These are phyloP conservation scores for Carassius carassius DNA, from an alignment of 2,113 vertebrate genomes.

Conservation along the genomic window DNA sequence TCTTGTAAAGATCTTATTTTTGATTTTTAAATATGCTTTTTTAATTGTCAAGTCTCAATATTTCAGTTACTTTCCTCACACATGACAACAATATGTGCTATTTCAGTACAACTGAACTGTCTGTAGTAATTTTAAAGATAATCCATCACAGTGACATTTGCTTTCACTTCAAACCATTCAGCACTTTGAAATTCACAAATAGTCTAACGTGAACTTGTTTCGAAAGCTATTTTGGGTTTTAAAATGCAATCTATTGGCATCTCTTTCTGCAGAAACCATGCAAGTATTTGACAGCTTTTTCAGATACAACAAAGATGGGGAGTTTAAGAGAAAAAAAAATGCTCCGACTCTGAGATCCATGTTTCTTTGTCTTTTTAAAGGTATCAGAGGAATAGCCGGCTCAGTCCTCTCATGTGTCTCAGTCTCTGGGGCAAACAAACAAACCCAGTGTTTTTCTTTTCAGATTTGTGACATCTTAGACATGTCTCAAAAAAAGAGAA, in stretches of 20 bases:
- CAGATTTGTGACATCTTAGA: not conserved
- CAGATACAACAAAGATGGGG: not conserved
- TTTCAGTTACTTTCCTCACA: not conserved
- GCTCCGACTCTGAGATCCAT: not conserved
- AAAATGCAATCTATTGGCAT: not conserved
- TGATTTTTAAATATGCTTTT: not conserved
- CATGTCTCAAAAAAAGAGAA: not conserved
- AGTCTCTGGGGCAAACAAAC: conserved; percentile 2
- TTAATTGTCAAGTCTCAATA: not conserved
- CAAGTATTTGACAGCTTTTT: conserved; percentile 5
- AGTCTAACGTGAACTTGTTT: not conserved
- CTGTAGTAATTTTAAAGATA: not conserved
- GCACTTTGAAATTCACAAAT: conserved; percentile 4
- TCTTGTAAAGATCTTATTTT: not conserved
- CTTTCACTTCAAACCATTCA: conserved; percentile 4
- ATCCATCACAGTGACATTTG: not conserved
- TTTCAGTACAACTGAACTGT: not conserved
- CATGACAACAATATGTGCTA: not conserved
- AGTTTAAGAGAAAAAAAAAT: not conserved
- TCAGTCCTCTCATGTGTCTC: not conserved
- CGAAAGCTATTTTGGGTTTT: not conserved
- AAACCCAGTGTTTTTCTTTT: not conserved
- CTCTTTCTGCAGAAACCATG: not conserved
- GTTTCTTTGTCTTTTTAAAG: conserved; percentile 11
- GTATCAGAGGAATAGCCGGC: not conserved